Conservation (phyloP, 2,888 invertebrate species). For the Coleophora flavipennella region DNA sequence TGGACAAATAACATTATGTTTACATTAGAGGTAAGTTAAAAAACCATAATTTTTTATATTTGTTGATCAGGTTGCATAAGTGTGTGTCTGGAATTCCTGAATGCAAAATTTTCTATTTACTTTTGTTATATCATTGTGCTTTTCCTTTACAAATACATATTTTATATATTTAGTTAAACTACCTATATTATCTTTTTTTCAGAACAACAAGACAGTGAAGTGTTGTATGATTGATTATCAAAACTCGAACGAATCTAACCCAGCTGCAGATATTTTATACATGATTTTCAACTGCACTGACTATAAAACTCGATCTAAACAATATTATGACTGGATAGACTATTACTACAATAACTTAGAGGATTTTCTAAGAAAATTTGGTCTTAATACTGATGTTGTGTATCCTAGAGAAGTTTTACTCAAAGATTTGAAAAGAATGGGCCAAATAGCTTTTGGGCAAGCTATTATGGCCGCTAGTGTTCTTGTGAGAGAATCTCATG, state of each 20-base stretch:
- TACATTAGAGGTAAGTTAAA: slow-evolving; percentile 8
- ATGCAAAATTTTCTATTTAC: too few species aligned
- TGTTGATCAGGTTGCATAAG: too few species aligned
- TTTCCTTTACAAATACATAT: too few species aligned
- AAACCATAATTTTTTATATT: too few species aligned
- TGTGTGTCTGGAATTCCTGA: too few species aligned
- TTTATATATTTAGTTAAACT: too few species aligned
- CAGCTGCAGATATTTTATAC: slow-evolving; percentile 1
- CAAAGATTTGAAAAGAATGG: slow-evolving; percentile 23
- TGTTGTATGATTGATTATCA: slow-evolving; percentile 13
- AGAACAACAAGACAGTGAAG: background rate
- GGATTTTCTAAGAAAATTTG: slow-evolving; percentile 9
- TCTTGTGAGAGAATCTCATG: slow-evolving; percentile 19
- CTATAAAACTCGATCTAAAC: slow-evolving; percentile 11
- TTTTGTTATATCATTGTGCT: too few species aligned
- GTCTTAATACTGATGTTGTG: slow-evolving; percentile 19
- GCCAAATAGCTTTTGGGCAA: slow-evolving; percentile 16
- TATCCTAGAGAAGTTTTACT: slow-evolving; percentile 27
- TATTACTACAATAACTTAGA: slow-evolving; percentile 1
- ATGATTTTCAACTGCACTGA: slow-evolving; percentile 21
- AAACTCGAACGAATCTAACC: slow-evolving; percentile 7
- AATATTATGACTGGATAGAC: slow-evolving; percentile 6
- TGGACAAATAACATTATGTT: slow-evolving; percentile 8
- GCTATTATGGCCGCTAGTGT: slow-evolving; percentile 16
- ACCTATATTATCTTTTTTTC: background rate